Base-by-base conservation (phyloP, 2,888 invertebrate genomes). In the Agrypnus murinus region DNA sequence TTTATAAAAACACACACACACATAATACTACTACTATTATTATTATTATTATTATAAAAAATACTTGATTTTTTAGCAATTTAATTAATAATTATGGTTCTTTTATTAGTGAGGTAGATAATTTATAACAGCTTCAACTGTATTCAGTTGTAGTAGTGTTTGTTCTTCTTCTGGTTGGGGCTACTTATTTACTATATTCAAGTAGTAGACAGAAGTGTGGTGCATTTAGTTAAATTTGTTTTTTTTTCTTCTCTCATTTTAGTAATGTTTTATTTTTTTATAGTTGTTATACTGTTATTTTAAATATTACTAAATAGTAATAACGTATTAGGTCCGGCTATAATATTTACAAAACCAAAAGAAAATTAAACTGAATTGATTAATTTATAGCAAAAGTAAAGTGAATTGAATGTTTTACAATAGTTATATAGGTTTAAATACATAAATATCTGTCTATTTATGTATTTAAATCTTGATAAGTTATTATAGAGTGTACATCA, bases 161-260 rank as follows among this genome's bases (percentile, higher is more conserved):
- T 17, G 31, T 17, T 25, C 3, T 45, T 8, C 3, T 58, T 60
- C 48, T 34, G 62, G 62, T 46, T 50, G 50, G 62, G 62, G 62
- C 43, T 43, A 58, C 58, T 43, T 58, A 58, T 58, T 58, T 25
- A 19, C 25, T 59, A 43, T 46, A 17, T 45, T 32, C 60, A 60
- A 45, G 15, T 50, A 34, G 19, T 50, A 34, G 19, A 25, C 15
- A 46, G 7, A 14, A 53, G 19, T 45, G 19, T 50, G 62, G 62
- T 63, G 62, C 62, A 63, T 63, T 63, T 63, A 63, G 62, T 36
- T 63, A 48, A 63, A 2, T 55, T 55, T 46, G 9, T 58, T 59
- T 40, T 25, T 58, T 59, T 40, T 58, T 59, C 25, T 25, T 58
- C 43, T 40, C 17, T 38, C 25, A 45, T 40, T 43, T 31, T 58